Percentiles rank a stretch among this genome's conserved stretches.
These are phyloP conservation scores for Tachuris rubrigastra DNA, from an alignment of 2,113 vertebrate species.

Conservation along the genomic window DNA sequence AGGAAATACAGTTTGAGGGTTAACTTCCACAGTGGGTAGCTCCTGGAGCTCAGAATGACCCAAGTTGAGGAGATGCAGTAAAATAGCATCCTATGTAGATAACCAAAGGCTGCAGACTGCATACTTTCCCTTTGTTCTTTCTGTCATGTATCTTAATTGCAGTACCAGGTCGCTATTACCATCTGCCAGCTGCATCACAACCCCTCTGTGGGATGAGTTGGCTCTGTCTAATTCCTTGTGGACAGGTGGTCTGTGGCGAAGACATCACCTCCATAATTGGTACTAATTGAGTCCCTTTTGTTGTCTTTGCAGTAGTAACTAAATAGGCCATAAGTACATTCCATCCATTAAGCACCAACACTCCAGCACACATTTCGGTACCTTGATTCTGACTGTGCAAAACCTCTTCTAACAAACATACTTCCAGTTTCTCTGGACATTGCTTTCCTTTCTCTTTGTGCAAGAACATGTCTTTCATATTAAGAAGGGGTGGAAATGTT, in stretches of 20 bases:
- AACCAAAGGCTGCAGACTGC: not conserved
- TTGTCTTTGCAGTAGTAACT: conserved; percentile 8
- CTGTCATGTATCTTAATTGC: not conserved
- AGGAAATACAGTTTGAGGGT: not conserved
- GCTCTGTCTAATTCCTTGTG: conserved; percentile 11
- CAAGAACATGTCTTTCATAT: not conserved
- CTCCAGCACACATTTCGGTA: not conserved
- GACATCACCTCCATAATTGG: conserved; percentile 7
- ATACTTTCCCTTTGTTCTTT: not conserved
- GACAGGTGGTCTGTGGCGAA: conserved; percentile 44
- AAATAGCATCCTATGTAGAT: not conserved
- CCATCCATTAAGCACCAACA: not conserved
- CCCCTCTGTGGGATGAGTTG: not conserved
- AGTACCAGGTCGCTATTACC: conserved; percentile 10
- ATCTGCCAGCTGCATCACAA: not conserved
- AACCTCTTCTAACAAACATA: not conserved
- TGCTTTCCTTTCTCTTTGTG: not conserved
- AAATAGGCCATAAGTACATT: conserved; percentile 5
- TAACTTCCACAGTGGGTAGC: not conserved
- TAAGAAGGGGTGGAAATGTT: not conserved
- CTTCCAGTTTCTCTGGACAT: not conserved
- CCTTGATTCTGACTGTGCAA: not conserved
- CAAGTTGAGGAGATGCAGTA: not conserved
- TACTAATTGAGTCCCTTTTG: conserved; percentile 34
- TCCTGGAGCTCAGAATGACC: not conserved